Conservation (phyloP, 2,113 vertebrate genomes). For the Neopipo cinnamomea region DNA sequence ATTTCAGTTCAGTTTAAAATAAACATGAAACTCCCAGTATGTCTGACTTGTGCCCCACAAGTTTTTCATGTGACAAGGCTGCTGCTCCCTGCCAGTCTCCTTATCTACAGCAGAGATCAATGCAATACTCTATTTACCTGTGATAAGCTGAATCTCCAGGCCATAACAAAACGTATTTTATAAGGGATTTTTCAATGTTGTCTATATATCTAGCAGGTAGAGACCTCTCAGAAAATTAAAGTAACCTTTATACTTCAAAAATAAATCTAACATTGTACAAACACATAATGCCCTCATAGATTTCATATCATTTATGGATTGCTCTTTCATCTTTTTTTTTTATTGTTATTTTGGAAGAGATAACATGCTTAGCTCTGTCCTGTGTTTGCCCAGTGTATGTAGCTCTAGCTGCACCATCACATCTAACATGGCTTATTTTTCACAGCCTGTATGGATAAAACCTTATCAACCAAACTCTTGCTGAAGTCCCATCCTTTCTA, state of each 20-base stretch:
- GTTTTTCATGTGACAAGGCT: not conserved
- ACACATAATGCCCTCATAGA: not conserved
- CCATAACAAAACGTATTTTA: not conserved
- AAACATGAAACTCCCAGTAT: not conserved
- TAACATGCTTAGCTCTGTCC: not conserved
- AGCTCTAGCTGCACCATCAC: not conserved
- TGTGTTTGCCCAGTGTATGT: not conserved
- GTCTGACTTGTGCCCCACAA: not conserved
- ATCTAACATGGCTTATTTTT: not conserved
- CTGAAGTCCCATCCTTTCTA: not conserved
- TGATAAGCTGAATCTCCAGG: slow-evolving; percentile 5
- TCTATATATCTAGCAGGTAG: not conserved
- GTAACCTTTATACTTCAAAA: not conserved
- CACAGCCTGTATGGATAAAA: not conserved
- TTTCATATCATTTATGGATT: not conserved
- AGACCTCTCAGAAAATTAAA: slow-evolving; percentile 10
- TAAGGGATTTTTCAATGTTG: not conserved
- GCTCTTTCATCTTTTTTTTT: not conserved
- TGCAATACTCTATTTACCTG: not conserved
- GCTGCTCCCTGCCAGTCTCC: slow-evolving; percentile 11
- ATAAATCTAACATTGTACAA: not conserved
- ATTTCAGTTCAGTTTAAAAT: not conserved
- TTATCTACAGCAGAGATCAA: slow-evolving; percentile 11
- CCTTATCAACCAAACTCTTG: not conserved
- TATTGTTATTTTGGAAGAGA: not conserved